These are phyloP conservation scores for Sakesphorus luctuosus DNA, from an alignment of 2,113 vertebrate species.

Conservation along the genomic window DNA sequence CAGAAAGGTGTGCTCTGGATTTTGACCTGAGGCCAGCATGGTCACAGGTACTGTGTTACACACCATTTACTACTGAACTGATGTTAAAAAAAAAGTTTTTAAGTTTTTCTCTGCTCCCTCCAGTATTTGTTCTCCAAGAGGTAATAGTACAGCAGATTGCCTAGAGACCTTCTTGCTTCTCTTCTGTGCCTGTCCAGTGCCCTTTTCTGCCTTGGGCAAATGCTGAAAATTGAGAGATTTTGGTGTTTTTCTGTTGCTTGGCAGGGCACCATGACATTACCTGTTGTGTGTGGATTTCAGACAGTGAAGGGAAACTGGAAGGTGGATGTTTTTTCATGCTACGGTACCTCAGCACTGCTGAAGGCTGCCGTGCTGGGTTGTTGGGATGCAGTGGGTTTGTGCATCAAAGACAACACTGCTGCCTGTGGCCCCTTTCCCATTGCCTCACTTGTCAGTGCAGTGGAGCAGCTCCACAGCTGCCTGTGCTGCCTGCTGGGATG, in stretches of 20 bases:
- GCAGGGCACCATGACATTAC: not conserved
- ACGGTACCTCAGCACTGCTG: fast-evolving
- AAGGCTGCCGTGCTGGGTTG: not conserved
- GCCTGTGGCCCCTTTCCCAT: not conserved
- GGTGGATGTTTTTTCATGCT: not conserved
- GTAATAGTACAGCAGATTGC: not conserved
- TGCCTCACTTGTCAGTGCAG: fast-evolving
- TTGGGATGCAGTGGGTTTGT: not conserved
- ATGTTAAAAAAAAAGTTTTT: not conserved
- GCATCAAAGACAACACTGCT: not conserved
- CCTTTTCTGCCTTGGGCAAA: not conserved
- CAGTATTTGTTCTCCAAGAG: not conserved
- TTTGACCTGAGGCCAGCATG: not conserved
- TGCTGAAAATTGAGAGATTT: not conserved
- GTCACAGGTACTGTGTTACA: not conserved
- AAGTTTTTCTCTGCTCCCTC: not conserved
- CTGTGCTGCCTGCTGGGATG: not conserved
- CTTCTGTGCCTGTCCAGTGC: not conserved
- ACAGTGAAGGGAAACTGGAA: not conserved
- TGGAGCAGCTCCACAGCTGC: not conserved
- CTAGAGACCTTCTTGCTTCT: not conserved
- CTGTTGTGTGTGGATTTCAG: not conserved
- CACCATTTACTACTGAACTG: not conserved
- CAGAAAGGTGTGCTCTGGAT: not conserved
- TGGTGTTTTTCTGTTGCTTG: not conserved